Evolutionary conservation across 1,140 invertebrate genomes (phyloP).

Genomic region (Ceratoteleas bidentatus): DNA sequence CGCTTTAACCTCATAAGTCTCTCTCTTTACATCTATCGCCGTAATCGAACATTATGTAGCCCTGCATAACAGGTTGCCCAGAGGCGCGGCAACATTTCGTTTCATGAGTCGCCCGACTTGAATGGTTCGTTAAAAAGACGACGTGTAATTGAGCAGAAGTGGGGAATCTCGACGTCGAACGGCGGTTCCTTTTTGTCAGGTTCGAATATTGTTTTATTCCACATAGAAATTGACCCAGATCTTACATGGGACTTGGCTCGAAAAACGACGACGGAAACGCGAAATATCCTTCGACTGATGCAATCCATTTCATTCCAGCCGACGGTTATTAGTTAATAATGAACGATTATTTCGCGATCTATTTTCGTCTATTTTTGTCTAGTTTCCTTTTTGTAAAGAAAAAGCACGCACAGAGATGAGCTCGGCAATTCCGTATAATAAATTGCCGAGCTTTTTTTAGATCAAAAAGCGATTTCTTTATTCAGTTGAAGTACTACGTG

Average conservation of each 20-base stretch:
- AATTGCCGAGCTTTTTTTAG: no score
- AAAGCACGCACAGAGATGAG: no score
- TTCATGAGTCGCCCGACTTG: constrained; percentile 32
- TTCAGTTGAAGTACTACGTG: no score
- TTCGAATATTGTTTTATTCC: constrained; percentile 35
- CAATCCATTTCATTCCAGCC: no score
- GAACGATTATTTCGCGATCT: no score
- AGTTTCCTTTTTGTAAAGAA: no score
- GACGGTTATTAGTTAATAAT: no score
- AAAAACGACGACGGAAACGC: background rate
- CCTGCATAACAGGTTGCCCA: constrained; percentile 67
- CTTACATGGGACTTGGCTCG: constrained; percentile 1
- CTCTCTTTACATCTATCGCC: constrained; percentile 9
- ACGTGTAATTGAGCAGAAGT: constrained; percentile 53
- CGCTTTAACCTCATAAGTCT: no score
- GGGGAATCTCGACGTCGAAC: constrained; percentile 14
- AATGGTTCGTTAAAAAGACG: constrained; percentile 58
- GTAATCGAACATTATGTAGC: constrained; percentile 65
- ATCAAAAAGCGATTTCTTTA: no score
- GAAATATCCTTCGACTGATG: no score
- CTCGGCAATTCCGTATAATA: no score
- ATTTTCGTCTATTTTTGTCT: no score
- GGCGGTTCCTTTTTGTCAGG: constrained; percentile 25
- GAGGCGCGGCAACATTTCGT: constrained; percentile 24
- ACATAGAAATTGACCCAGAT: constrained; percentile 24